phyloP scores from a whole-genome alignment of 2,888 invertebrate species.

The Nephrotoma flavescens region DNA sequence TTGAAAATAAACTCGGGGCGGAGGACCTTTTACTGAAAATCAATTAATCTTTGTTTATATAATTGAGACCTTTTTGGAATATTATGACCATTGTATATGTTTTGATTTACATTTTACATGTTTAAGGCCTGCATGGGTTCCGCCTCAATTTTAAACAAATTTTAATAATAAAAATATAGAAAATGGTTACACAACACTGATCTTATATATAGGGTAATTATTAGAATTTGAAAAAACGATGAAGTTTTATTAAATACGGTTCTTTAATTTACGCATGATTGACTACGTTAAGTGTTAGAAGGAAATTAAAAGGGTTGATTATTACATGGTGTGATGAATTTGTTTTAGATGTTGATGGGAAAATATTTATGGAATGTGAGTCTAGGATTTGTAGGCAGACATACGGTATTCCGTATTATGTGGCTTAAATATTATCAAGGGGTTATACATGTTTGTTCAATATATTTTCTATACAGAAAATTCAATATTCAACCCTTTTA shows the following conservation, averaged over 20 bases:
- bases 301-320: background rate
- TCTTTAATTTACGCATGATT: background rate
- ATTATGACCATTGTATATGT: no score
- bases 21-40: no score
- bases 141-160: no score
- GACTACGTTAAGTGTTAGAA: background rate
- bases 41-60: no score
- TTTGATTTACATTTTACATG: no score
- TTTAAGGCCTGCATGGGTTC: no score
- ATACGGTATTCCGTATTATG: background rate
- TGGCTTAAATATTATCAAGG: background rate
- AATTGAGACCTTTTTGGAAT: no score
- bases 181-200: no score
- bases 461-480: background rate
- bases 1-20: no score
- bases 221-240: no score
- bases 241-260: background rate
- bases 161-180: no score
- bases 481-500: background rate
- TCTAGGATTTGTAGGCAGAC: background rate
- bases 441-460: background rate
- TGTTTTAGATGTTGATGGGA: background rate
- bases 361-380: background rate
- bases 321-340: background rate
- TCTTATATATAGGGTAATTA: no score